Evolutionary conservation across 2,797 vertebrate species (phyloP).

Genomic region (Peromyscus aztecus): DNA sequence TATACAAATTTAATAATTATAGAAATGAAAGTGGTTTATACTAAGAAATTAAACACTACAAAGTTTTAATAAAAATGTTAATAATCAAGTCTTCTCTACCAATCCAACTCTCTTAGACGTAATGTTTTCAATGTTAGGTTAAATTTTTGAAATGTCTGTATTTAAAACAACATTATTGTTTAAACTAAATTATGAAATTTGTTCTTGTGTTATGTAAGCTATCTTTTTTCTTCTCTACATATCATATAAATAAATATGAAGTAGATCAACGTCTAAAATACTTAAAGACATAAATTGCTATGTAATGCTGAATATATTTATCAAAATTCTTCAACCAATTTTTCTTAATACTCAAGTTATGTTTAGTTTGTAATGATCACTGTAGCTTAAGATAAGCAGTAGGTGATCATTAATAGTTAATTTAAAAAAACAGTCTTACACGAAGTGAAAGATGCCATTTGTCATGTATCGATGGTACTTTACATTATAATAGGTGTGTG

Average conservation of each 20-base stretch:
- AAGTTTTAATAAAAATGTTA: constrained; percentile 10
- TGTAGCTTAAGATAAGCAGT: neutral
- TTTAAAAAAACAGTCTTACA: neutral
- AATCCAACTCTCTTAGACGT: neutral
- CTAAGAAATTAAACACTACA: neutral
- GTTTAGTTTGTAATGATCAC: neutral
- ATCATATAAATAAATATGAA: neutral
- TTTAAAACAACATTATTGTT: neutral
- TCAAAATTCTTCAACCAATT: neutral
- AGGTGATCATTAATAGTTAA: neutral
- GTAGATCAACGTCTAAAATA: neutral
- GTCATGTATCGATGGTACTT: neutral
- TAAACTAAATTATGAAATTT: neutral
- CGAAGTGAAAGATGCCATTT: neutral
- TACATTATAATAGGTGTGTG: neutral
- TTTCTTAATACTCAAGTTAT: neutral
- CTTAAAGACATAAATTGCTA: neutral
- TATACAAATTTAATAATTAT: constrained; percentile 22
- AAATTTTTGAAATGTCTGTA: neutral
- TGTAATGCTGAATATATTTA: neutral
- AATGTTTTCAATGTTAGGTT: neutral
- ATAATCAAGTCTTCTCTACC: neutral
- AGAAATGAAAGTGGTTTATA: neutral
- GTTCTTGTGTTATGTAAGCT: neutral
- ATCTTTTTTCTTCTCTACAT: neutral